A percentile compares a stretch with the other conserved stretches of the same genome.
Evolutionary conservation across 1,140 invertebrate species (phyloP).

Genomic region (Trinorchestia longiramus): DNA sequence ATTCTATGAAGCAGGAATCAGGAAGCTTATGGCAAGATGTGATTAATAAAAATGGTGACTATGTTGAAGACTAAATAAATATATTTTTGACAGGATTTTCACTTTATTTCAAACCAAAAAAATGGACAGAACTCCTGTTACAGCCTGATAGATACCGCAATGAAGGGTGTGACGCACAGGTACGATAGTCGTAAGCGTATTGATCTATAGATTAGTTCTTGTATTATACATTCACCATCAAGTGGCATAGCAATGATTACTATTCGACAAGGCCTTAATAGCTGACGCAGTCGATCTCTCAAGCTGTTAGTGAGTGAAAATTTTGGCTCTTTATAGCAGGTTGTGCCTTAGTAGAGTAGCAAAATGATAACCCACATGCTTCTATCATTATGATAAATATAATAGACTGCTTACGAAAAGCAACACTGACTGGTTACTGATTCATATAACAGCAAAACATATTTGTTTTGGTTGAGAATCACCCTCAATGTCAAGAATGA

Average conservation of each 20-base stretch:
- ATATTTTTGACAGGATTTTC: too few species aligned
- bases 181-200: too few species aligned
- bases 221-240: neutral
- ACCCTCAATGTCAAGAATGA: neutral
- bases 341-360: neutral
- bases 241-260: neutral
- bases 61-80: too few species aligned
- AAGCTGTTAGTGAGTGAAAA: neutral
- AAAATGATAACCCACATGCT: neutral
- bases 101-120: too few species aligned
- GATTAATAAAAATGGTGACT: too few species aligned
- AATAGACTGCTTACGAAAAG: neutral
- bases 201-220: too few species aligned
- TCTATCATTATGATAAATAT: neutral
- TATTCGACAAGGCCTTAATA: neutral
- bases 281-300: neutral
- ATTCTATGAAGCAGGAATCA: too few species aligned
- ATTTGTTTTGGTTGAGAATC: neutral
- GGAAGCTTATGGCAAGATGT: too few species aligned
- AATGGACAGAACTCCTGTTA: too few species aligned
- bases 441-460: neutral
- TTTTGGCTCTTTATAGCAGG: too few species aligned
- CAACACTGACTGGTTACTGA: neutral
- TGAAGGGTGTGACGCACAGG: too few species aligned
- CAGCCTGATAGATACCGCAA: too few species aligned